These are phyloP conservation scores for Ectemnius continuus DNA, from an alignment of 2,888 invertebrate genomes.

Conservation along the genomic window DNA sequence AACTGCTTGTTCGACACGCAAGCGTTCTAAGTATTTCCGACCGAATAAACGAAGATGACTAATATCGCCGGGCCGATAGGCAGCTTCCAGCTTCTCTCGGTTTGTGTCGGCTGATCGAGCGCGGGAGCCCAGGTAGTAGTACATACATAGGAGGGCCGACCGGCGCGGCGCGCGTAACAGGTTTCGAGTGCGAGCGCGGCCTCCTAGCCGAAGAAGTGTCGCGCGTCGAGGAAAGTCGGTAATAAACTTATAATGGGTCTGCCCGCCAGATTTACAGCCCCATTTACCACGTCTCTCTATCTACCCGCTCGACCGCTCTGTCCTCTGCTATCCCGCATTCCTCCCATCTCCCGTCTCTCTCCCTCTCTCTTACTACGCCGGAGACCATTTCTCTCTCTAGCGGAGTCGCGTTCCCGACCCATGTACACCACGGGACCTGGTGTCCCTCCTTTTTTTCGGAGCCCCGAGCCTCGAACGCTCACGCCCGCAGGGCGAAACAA, in stretches of 20 bases:
- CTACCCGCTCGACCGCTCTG: constrained; percentile 8
- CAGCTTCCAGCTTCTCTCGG: not conserved
- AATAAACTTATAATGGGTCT: constrained; percentile 72
- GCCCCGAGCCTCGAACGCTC: constrained; percentile 16
- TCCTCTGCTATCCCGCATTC: not conserved
- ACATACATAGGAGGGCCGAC: too few relatives aligned
- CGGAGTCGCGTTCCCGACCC: constrained; percentile 31
- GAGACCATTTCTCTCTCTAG: constrained; percentile 24
- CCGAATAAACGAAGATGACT: constrained; percentile 51
- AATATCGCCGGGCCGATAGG: constrained; percentile 26
- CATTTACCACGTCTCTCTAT: constrained; percentile 60
- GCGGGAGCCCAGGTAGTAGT: constrained; percentile 6
- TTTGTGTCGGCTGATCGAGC: constrained; percentile 33
- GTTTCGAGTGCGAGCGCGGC: constrained; percentile 47
- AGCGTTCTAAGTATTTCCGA: constrained; percentile 46
- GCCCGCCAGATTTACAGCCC: constrained; percentile 66
- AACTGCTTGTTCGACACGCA: constrained; percentile 18
- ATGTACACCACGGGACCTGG: constrained; percentile 18
- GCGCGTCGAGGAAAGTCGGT: constrained; percentile 67
- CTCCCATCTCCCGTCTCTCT: constrained; percentile 16
- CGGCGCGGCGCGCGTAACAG: constrained; percentile 43
- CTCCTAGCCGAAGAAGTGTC: constrained; percentile 62
- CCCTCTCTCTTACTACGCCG: too few relatives aligned
- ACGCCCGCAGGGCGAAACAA: constrained; percentile 30
- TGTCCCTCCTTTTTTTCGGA: constrained; percentile 22